Conservation (phyloP, 2,113 vertebrate species). For the Ifrita kowaldi region DNA sequence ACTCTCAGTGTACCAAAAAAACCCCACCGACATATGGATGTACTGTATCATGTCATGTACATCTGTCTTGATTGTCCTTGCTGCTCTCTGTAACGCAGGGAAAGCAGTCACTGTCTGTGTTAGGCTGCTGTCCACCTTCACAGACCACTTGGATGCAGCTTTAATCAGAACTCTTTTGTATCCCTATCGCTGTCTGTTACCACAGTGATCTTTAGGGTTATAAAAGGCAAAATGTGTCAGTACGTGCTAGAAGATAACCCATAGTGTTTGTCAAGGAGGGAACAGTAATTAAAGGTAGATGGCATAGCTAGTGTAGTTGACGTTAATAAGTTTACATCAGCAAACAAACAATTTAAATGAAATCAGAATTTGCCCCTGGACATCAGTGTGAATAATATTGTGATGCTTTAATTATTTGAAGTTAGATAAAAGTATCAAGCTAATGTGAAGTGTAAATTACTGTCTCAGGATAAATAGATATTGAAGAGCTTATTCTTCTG, state of each 20-base stretch:
- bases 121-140: neutral
- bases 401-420: slow-evolving; percentile 17
- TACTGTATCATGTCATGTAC: neutral
- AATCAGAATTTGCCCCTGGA: neutral
- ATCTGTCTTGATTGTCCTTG: neutral
- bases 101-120: neutral
- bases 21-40: neutral
- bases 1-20: neutral
- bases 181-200: neutral
- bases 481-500: slow-evolving; percentile 13
- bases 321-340: neutral
- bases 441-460: slow-evolving; percentile 1
- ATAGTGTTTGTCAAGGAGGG: neutral
- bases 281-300: neutral
- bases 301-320: neutral
- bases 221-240: neutral
- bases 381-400: neutral
- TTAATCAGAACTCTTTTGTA: slow-evolving; percentile 3
- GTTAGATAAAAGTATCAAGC: slow-evolving; percentile 3
- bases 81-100: neutral
- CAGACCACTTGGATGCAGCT: neutral
- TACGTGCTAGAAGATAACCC: neutral
- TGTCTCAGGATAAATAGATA: slow-evolving; percentile 31
- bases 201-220: neutral
- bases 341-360: neutral